Base-by-base conservation (phyloP, 2,888 invertebrate species). In the Icerya purchasi region DNA sequence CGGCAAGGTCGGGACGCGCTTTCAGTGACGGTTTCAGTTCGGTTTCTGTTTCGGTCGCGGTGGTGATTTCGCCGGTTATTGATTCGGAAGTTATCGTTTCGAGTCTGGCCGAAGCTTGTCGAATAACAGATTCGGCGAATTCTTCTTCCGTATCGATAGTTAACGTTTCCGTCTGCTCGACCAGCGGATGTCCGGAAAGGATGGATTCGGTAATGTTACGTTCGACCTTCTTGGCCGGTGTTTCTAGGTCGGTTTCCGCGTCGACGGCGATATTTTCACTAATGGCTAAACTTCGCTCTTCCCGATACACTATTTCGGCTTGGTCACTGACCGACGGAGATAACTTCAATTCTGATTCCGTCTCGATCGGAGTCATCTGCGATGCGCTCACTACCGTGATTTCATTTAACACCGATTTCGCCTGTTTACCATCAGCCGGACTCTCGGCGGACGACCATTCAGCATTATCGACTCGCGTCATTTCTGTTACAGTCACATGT, bases 391-490 rank as follows among this genome's bases (percentile, higher is more conserved):
- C n/a, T n/a, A n/a, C n/a, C n/a, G n/a, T n/a, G n/a, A n/a, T n/a
- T n/a, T n/a, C n/a, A n/a, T n/a, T n/a, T n/a, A n/a, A n/a, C n/a
- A n/a, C n/a, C n/a, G n/a, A n/a, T n/a, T n/a, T n/a, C n/a, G n/a
- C n/a, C n/a, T n/a, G n/a, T n/a, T n/a, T n/a, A n/a, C n/a, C n/a
- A n/a, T n/a, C n/a, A n/a, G n/a, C n/a, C n/a, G n/a, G n/a, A n/a
- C n/a, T n/a, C n/a, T n/a, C n/a, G n/a, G n/a, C n/a, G n/a, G n/a
- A n/a, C n/a, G n/a, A n/a, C n/a, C n/a, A n/a, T n/a, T n/a, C n/a
- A n/a, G n/a, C n/a, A n/a, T n/a, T n/a, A 53, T 63, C 63, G n/a
- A 74, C 74, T n/a, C 71, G 77, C 1, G 75, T 73, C 21, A 72
- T 70, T 60, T 72, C 65, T 23, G 60, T 57, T n/a, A 64, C 59